Conservation (phyloP, 2,113 vertebrate genomes). For the Chloropsis hardwickii region DNA sequence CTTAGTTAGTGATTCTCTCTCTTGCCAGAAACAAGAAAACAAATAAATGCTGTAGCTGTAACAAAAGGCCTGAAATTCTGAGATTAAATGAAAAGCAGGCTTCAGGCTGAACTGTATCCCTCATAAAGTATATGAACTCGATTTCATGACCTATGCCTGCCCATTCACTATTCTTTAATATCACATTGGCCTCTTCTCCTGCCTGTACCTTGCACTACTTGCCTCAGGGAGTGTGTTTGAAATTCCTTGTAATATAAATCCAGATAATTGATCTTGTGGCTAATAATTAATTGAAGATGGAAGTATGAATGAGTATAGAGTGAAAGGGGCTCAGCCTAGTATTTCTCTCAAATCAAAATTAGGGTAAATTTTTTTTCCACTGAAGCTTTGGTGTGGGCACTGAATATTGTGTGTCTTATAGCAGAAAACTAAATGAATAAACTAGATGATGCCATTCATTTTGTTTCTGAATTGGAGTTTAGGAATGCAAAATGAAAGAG, state of each 20-base stretch:
- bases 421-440: not conserved
- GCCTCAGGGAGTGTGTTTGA: not conserved
- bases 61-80: slow-evolving; percentile 15
- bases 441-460: not conserved
- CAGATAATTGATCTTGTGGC: not conserved
- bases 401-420: not conserved
- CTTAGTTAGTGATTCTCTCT: slow-evolving; percentile 6
- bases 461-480: not conserved
- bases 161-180: slow-evolving; percentile 20
- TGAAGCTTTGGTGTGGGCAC: not conserved
- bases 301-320: not conserved
- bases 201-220: not conserved
- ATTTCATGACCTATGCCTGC: not conserved
- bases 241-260: not conserved
- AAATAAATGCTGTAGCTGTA: slow-evolving; percentile 33
- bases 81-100: slow-evolving; percentile 36
- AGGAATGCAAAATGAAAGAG: not conserved
- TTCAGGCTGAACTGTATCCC: slow-evolving; percentile 26
- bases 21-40: slow-evolving; percentile 15
- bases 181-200: not conserved
- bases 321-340: not conserved
- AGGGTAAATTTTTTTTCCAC: not conserved
- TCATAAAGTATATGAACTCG: slow-evolving; percentile 32
- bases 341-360: not conserved
- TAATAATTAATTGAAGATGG: not conserved